Evolutionary conservation across 2,113 vertebrate genomes (phyloP), one percentile per base, ranked within the genome.

Genomic region (Melanerpes aurifrons): DNA sequence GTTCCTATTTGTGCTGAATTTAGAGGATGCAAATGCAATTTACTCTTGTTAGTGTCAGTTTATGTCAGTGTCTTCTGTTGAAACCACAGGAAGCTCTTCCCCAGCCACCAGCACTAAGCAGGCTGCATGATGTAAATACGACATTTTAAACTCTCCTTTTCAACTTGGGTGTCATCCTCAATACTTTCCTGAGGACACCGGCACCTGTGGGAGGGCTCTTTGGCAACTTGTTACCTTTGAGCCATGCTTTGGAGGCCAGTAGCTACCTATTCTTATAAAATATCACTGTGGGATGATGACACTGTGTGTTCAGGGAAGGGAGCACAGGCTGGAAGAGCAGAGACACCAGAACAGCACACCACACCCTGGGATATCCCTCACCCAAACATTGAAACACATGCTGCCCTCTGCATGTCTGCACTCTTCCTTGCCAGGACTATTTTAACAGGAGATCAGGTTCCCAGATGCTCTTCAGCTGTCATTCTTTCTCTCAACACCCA

Each of bases 101-200:
- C 7, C 48, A 84, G 16, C 24, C 79, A 15, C 32, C 67, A 35
- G 25, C 25, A 29, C 48, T 64, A 68, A 87, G 35, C 28, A 56
- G 29, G 28, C 69, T 75, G 68, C 0, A 0, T 13, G 26, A 47
- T 57, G 21, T 15, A 78, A 74, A 35, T 47, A 32, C 3, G 74
- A 40, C 2, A 7, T 48, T 48, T 76, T 90, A 82, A 4, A 4
- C 10, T 78, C 29, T 71, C 2, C n/a, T 68, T 87, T 89, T 70
- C 45, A 62, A n/a, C 15, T 68, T 29, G 2, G 21, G 57, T 74
- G 29, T 19, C 32, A 64, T 35, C 26, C 47, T 12, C 22, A 57
- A 24, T 22, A 53, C 6, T 32, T 90, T 86, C 7, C 37, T 0
- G 0, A 5, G 57, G 5, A 16, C 31, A 32, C 58, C 37, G 64